Evolutionary conservation across 2,888 invertebrate species (phyloP).

Genomic region (Boloria selene): DNA sequence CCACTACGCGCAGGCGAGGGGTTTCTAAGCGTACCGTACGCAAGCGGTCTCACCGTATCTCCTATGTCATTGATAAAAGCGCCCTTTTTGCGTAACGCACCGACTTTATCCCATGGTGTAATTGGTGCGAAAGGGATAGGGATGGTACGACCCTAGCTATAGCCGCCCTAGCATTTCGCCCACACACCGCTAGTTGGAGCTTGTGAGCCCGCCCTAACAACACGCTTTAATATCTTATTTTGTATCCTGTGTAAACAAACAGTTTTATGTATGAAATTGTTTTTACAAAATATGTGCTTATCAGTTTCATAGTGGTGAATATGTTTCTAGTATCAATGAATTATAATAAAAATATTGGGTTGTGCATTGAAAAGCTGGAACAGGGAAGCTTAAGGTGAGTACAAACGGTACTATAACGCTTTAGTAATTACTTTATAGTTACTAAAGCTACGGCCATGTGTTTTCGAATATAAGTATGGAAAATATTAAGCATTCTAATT

Average conservation of each 20-base stretch:
- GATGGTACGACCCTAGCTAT: conserved; percentile 51
- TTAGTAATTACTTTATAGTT: conserved; percentile 16
- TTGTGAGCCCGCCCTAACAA: conserved; percentile 71
- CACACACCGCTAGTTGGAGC: conserved; percentile 76
- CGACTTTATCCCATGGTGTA: conserved; percentile 56
- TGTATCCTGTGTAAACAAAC: conserved; percentile 75
- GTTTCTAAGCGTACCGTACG: conserved; percentile 45
- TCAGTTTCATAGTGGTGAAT: conserved; percentile 48
- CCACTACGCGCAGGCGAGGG: conserved; percentile 63
- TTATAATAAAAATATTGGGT: conserved; percentile 26
- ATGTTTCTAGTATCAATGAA: conserved; percentile 33
- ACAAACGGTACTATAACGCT: conserved; percentile 36
- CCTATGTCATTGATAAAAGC: conserved; percentile 79
- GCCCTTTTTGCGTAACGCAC: conserved; percentile 73
- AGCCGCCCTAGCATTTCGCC: conserved; percentile 63
- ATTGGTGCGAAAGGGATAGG: conserved; percentile 66
- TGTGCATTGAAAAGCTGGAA: conserved; percentile 27
- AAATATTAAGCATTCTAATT: conserved; percentile 3
- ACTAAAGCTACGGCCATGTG: conserved; percentile 10
- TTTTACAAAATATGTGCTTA: conserved; percentile 41
- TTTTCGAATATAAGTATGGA: conserved; percentile 1
- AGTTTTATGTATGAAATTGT: conserved; percentile 54
- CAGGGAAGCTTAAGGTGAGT: conserved; percentile 52
- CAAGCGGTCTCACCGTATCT: conserved; percentile 50
- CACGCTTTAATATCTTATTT: conserved; percentile 65